These are phyloP conservation scores for Arenaria interpres DNA, from an alignment of 2,113 vertebrate genomes.

Conservation along the genomic window DNA sequence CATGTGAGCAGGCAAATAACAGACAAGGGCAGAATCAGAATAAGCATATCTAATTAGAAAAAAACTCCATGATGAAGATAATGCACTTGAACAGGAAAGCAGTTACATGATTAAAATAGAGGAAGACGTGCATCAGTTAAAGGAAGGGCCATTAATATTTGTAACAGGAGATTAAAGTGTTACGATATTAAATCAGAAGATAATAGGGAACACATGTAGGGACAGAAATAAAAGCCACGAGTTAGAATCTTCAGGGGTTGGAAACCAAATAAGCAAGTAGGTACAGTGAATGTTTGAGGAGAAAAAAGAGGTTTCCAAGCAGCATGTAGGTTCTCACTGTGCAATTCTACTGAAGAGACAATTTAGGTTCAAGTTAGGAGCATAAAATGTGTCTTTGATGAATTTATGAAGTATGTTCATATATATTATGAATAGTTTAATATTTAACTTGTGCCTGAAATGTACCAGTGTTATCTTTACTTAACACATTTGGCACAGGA, in stretches of 20 bases:
- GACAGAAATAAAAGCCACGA: neutral
- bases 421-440: neutral
- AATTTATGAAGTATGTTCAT: neutral
- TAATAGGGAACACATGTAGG: neutral
- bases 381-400: neutral
- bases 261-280: neutral
- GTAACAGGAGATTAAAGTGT: neutral
- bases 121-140: neutral
- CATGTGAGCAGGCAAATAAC: neutral
- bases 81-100: neutral
- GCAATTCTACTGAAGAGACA: neutral
- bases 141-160: neutral
- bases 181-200: neutral
- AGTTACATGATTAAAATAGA: neutral
- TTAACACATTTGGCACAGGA: neutral
- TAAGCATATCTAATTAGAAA: neutral
- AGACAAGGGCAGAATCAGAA: neutral
- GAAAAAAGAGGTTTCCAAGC: neutral
- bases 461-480: neutral
- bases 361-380: neutral
- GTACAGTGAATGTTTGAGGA: neutral
- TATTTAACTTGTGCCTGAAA: neutral
- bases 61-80: neutral
- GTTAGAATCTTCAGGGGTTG: neutral
- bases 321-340: neutral